Evolutionary conservation across 2,113 vertebrate genomes (phyloP).

Genomic region (Oryzias celebensis): DNA sequence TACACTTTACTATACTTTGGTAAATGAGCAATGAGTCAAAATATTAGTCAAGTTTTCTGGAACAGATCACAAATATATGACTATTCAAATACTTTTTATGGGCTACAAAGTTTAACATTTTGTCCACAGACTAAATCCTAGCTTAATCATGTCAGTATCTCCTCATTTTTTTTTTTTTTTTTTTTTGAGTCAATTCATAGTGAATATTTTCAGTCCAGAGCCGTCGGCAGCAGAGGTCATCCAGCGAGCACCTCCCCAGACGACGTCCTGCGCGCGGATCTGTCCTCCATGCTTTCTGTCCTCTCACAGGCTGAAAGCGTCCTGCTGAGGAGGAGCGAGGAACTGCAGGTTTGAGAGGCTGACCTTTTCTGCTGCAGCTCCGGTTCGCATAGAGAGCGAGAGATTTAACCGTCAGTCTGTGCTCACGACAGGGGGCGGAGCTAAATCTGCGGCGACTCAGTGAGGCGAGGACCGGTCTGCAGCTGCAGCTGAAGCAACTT

Average conservation of each 20-base stretch:
- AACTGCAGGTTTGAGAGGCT: conserved; percentile 60
- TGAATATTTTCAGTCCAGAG: conserved; percentile 58
- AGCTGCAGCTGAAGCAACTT: conserved; percentile 54
- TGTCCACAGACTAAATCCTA: background rate
- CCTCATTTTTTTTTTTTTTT: too few species aligned
- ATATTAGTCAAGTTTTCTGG: too few species aligned
- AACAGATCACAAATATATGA: too few species aligned
- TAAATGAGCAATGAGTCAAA: too few species aligned
- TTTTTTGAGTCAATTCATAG: background rate
- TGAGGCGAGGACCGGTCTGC: conserved; percentile 40
- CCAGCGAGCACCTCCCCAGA: conserved; percentile 14
- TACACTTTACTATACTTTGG: too few species aligned
- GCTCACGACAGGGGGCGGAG: conserved; percentile 53
- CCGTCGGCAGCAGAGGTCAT: conserved; percentile 32
- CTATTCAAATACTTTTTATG: too few species aligned
- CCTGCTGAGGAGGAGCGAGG: conserved; percentile 62
- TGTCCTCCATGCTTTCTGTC: conserved; percentile 61
- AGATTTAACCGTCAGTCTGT: conserved; percentile 4
- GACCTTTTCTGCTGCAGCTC: background rate
- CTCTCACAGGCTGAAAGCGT: conserved; percentile 67
- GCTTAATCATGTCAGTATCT: background rate
- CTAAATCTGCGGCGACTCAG: conserved; percentile 34
- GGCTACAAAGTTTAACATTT: background rate
- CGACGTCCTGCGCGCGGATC: conserved; percentile 40
- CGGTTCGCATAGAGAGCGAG: background rate